Conservation (phyloP, 2,113 vertebrate species). For the Epinephelus fuscoguttatus region DNA sequence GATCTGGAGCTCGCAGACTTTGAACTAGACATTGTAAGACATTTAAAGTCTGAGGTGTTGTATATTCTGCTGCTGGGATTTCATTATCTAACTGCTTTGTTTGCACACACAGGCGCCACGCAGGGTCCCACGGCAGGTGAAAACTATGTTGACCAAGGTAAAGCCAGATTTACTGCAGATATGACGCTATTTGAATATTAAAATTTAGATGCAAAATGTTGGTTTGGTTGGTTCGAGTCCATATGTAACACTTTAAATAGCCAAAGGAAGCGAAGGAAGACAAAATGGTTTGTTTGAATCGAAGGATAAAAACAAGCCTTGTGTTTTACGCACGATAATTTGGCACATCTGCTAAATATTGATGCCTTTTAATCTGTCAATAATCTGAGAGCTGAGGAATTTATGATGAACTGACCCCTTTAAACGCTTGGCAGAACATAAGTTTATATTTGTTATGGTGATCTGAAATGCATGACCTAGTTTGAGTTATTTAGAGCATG, state of each 20-base stretch:
- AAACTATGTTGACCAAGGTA: slow-evolving; percentile 77
- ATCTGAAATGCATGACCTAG: slow-evolving; percentile 27
- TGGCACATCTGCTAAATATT: background rate
- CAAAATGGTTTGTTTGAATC: background rate
- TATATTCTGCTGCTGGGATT: background rate
- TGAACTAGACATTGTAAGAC: slow-evolving; percentile 74
- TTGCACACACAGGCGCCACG: slow-evolving; percentile 72
- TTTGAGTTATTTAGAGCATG: slow-evolving; percentile 16
- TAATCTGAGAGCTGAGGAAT: background rate
- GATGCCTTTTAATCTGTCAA: too few species aligned
- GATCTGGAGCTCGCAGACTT: slow-evolving; percentile 64
- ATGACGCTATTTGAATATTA: background rate
- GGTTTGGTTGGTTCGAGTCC: background rate
- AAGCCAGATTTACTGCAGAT: background rate
- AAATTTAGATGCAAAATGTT: background rate
- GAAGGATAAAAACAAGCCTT: fast-evolving
- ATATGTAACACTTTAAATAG: background rate
- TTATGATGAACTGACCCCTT: background rate
- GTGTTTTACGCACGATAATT: background rate
- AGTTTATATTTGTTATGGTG: background rate
- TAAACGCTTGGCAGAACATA: background rate
- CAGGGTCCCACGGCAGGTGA: slow-evolving; percentile 82
- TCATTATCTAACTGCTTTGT: background rate
- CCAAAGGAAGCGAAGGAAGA: too few species aligned
- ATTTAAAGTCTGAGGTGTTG: background rate